phyloP scores from a whole-genome alignment of 2,113 vertebrate species.

The Fulica atra region DNA sequence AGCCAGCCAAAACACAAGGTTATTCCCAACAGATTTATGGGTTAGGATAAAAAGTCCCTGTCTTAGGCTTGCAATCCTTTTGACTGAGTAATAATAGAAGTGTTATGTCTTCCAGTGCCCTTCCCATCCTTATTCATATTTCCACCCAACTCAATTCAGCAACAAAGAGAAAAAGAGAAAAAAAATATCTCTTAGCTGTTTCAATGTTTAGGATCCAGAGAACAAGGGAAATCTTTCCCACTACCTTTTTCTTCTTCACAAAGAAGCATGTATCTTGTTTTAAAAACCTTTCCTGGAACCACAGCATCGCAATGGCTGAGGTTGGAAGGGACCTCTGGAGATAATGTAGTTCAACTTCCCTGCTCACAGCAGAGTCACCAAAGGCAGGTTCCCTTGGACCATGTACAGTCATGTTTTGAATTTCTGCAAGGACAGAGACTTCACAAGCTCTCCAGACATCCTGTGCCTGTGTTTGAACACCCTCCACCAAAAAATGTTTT shows the following conservation, averaged over 20 bases:
- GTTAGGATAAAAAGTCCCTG: not conserved
- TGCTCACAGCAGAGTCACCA: not conserved
- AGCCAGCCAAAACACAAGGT: not conserved
- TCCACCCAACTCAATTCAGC: not conserved
- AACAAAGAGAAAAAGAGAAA: not conserved
- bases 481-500: not conserved
- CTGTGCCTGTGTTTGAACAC: not conserved
- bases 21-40: not conserved
- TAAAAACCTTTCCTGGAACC: not conserved
- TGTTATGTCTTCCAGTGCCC: not conserved
- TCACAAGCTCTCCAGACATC: not conserved
- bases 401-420: rapidly evolving
- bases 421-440: not conserved
- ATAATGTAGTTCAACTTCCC: not conserved
- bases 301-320: not conserved
- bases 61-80: not conserved
- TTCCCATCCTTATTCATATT: not conserved
- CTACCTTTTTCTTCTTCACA: not conserved
- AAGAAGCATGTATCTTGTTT: not conserved
- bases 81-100: not conserved
- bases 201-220: not conserved
- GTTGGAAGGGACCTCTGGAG: not conserved
- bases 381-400: not conserved
- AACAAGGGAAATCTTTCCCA: not conserved
- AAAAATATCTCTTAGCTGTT: not conserved